These are phyloP conservation scores for Julus scanicus DNA, from an alignment of 2,888 invertebrate species.

Conservation along the genomic window DNA sequence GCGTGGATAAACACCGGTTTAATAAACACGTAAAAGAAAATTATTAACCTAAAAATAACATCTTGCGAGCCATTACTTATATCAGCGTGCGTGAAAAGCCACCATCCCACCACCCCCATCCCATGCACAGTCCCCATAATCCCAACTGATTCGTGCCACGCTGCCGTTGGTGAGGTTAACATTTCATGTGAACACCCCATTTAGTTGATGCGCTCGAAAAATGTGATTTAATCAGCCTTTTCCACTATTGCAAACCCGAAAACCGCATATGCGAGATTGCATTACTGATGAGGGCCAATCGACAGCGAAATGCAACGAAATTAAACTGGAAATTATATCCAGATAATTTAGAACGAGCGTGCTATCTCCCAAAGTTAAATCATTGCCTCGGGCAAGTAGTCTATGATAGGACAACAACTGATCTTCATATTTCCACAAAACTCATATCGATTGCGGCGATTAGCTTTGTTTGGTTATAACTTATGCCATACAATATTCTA, in stretches of 20 bases:
- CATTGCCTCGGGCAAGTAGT: background rate
- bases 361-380: background rate
- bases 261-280: slow-evolving; percentile 29
- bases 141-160: background rate
- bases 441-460: background rate
- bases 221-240: slow-evolving; percentile 47
- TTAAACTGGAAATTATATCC: slow-evolving; percentile 28
- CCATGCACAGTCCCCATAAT: background rate
- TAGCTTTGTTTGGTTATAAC: background rate
- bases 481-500: background rate
- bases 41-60: slow-evolving; percentile 44
- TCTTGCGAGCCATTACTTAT: slow-evolving; percentile 23
- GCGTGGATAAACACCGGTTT: slow-evolving; percentile 47
- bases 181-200: slow-evolving; percentile 44
- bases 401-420: background rate
- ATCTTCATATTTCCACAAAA: background rate
- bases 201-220: slow-evolving; percentile 43
- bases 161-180: background rate
- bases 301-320: slow-evolving; percentile 6
- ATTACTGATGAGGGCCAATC: slow-evolving; percentile 36
- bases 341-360: slow-evolving; percentile 28
- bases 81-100: background rate
- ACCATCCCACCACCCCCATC: background rate
- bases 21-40: slow-evolving; percentile 37
- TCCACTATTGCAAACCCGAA: slow-evolving; percentile 27